Conservation (phyloP, 2,797 vertebrate genomes). For the Gadopsis marmoratus region DNA sequence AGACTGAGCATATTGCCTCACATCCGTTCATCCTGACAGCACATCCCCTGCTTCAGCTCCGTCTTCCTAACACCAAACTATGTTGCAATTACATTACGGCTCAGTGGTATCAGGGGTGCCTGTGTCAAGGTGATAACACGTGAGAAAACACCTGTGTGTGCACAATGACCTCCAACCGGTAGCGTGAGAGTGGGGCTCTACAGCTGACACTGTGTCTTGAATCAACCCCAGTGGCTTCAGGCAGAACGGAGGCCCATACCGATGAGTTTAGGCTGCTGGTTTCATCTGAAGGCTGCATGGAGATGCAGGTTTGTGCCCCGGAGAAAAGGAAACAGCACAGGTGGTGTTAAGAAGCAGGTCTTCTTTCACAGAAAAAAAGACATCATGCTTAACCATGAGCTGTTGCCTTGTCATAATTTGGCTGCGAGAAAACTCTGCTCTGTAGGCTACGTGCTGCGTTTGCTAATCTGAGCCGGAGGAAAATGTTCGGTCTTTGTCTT, state of each 20-base stretch:
- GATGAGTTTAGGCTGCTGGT: constrained; percentile 25
- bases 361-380: constrained; percentile 49
- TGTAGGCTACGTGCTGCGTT: constrained; percentile 40
- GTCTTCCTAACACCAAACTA: constrained; percentile 41
- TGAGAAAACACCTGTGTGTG: constrained; percentile 62
- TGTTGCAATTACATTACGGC: constrained; percentile 57
- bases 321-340: constrained; percentile 27
- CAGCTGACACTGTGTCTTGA: constrained; percentile 46
- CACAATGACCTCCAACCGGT: constrained; percentile 45
- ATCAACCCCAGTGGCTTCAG: constrained; percentile 43
- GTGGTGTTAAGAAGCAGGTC: constrained; percentile 33
- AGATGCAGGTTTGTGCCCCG: constrained; percentile 27
- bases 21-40: constrained; percentile 53
- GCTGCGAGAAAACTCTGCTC: constrained; percentile 40
- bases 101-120: constrained; percentile 41
- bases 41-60: constrained; percentile 25
- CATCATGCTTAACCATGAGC: constrained; percentile 64
- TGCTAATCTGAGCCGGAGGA: constrained; percentile 54
- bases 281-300: constrained; percentile 21
- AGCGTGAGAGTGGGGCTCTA: neutral
- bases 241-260: constrained; percentile 24
- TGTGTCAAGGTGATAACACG: constrained; percentile 62
- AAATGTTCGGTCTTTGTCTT: constrained; percentile 49
- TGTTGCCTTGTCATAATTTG: constrained; percentile 57
- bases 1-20: constrained; percentile 37